phyloP scores from a whole-genome alignment of 2,113 vertebrate species.

The Edolisoma coerulescens region DNA sequence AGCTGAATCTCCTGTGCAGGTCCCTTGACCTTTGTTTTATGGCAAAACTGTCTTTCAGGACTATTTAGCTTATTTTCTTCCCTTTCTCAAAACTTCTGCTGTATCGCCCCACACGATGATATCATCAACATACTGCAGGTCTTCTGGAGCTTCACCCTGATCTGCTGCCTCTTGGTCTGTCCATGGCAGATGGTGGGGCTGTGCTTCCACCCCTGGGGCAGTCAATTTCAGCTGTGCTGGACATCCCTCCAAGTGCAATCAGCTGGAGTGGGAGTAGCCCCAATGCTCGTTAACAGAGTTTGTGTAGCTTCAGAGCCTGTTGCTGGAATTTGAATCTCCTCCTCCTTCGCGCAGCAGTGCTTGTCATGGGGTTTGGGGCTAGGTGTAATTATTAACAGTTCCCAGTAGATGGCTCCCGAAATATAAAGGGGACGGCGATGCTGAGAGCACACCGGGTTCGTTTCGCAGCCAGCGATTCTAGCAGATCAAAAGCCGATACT shows the following conservation, averaged over 20 bases:
- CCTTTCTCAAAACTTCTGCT: not conserved
- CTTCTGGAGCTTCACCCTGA: not conserved
- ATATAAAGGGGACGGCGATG: not conserved
- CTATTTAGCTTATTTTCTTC: not conserved
- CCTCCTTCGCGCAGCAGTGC: not conserved
- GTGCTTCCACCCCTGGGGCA: not conserved
- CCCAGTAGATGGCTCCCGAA: not conserved
- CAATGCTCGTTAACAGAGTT: not conserved
- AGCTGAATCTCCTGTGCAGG: not conserved
- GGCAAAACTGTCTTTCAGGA: not conserved
- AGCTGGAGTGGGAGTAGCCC: not conserved
- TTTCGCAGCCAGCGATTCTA: not conserved
- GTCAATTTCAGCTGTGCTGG: not conserved
- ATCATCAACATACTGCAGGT: not conserved
- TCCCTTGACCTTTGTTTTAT: not conserved
- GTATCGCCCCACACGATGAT: too few species aligned
- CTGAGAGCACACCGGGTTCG: not conserved
- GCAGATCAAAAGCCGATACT: not conserved
- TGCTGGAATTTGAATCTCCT: not conserved
- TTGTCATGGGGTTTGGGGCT: not conserved
- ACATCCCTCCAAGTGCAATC: not conserved
- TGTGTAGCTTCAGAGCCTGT: not conserved
- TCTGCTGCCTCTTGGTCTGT: not conserved
- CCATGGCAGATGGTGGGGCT: not conserved
- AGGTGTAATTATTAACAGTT: not conserved